Conservation (phyloP, 2,888 invertebrate species). For the Plagiodera versicolora region DNA sequence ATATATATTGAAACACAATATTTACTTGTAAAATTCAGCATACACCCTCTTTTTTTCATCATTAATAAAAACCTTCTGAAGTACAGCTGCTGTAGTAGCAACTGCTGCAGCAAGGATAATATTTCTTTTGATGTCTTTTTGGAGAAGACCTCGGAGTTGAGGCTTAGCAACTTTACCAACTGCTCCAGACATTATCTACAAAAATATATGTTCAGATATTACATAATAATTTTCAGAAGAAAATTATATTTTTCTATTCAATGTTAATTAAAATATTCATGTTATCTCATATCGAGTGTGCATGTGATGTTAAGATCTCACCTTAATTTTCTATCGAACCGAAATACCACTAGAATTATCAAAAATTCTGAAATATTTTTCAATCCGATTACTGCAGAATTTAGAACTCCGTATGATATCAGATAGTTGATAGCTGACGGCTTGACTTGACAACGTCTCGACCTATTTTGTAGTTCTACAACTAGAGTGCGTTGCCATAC, state of each 20-base stretch:
- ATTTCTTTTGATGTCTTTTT: conserved; percentile 63
- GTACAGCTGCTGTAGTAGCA: conserved; percentile 48
- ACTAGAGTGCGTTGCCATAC: too few relatives aligned
- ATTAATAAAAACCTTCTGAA: conserved; percentile 57
- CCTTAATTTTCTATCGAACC: too few relatives aligned
- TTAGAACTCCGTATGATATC: too few relatives aligned
- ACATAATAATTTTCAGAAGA: conserved; percentile 2
- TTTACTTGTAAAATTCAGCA: conserved; percentile 77
- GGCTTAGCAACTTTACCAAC: conserved; percentile 52
- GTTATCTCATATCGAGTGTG: too few relatives aligned
- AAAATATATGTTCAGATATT: conserved; percentile 3
- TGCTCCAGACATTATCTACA: conserved; percentile 29
- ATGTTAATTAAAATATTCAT: too few relatives aligned
- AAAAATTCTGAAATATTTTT: too few relatives aligned
- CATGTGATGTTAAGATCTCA: too few relatives aligned
- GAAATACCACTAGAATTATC: too few relatives aligned
- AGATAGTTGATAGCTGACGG: too few relatives aligned
- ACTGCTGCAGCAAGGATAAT: conserved; percentile 47
- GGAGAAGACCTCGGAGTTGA: conserved; percentile 69
- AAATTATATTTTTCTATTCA: not conserved
- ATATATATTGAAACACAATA: conserved; percentile 19
- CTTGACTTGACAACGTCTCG: too few relatives aligned
- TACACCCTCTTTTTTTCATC: conserved; percentile 61
- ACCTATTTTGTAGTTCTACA: too few relatives aligned
- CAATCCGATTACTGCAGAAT: too few relatives aligned